These are phyloP conservation scores for Vicugna pacos DNA, from an alignment of 2,113 vertebrate genomes.

Conservation along the genomic window DNA sequence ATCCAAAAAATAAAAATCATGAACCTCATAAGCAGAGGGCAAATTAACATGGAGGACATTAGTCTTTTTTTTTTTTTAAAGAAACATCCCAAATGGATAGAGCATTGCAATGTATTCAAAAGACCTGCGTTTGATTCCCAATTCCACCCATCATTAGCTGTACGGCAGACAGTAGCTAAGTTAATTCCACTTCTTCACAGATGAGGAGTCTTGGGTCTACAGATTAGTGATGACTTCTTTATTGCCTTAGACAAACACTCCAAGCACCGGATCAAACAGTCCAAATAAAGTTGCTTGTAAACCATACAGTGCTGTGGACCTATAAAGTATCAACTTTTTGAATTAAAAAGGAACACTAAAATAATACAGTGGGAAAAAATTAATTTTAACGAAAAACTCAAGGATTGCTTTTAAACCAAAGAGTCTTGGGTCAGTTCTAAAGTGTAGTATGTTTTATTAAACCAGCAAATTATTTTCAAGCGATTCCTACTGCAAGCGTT, in stretches of 20 bases:
- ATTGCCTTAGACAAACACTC: neutral
- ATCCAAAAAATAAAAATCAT: conserved; percentile 15
- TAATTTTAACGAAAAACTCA: conserved; percentile 4
- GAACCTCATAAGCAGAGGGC: neutral
- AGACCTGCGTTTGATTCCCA: neutral
- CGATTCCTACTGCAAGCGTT: neutral
- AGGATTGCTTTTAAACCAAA: neutral
- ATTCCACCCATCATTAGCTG: neutral
- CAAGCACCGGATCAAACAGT: neutral
- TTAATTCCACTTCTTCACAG: neutral
- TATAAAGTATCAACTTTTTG: neutral
- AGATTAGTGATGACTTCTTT: neutral
- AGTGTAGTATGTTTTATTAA: neutral
- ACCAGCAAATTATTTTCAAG: neutral
- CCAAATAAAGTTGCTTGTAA: neutral
- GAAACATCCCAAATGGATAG: neutral
- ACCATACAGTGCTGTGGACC: neutral
- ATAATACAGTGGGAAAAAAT: neutral
- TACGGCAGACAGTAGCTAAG: neutral
- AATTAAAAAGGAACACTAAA: neutral
- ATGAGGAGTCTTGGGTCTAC: neutral
- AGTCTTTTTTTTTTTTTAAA: neutral
- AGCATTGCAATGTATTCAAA: neutral
- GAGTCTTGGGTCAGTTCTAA: neutral
- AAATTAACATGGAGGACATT: neutral